These are phyloP conservation scores for Sparus aurata DNA, from an alignment of 2,797 vertebrate species.

Conservation along the genomic window DNA sequence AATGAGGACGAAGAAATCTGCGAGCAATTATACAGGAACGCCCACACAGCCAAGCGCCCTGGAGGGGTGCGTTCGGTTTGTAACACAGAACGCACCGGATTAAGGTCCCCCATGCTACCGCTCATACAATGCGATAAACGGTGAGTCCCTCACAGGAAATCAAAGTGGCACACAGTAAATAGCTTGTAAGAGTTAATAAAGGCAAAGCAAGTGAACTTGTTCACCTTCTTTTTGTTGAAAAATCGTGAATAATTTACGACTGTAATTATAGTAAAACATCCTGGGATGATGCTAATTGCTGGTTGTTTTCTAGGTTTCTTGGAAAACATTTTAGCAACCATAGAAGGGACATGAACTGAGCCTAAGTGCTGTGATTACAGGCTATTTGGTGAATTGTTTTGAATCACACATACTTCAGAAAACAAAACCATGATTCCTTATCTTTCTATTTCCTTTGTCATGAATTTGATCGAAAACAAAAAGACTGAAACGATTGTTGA, in stretches of 20 bases:
- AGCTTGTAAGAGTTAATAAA: constrained; percentile 6
- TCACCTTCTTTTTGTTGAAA: constrained; percentile 14
- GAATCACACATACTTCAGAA: neutral
- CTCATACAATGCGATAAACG: neutral
- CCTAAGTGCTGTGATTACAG: neutral
- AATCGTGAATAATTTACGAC: neutral
- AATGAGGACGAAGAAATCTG: constrained; percentile 78
- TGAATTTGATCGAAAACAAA: too few species aligned
- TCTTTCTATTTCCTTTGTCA: neutral
- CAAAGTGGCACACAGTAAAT: neutral
- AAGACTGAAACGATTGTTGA: neutral
- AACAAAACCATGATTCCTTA: neutral
- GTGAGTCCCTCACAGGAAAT: neutral
- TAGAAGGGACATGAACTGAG: neutral
- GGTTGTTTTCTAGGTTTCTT: neutral
- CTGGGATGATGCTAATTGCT: neutral
- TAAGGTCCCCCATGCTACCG: fast-evolving
- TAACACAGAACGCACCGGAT: neutral
- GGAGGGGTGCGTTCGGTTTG: constrained; percentile 53
- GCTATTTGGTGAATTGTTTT: neutral
- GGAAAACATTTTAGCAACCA: neutral
- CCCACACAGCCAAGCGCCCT: constrained; percentile 60
- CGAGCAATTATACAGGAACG: constrained; percentile 74
- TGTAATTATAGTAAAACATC: neutral
- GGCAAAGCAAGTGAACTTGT: neutral